Percentiles rank a stretch among this genome's conserved stretches.
Evolutionary conservation across 2,888 invertebrate species (phyloP).

Genomic region (Rosalia funebris): DNA sequence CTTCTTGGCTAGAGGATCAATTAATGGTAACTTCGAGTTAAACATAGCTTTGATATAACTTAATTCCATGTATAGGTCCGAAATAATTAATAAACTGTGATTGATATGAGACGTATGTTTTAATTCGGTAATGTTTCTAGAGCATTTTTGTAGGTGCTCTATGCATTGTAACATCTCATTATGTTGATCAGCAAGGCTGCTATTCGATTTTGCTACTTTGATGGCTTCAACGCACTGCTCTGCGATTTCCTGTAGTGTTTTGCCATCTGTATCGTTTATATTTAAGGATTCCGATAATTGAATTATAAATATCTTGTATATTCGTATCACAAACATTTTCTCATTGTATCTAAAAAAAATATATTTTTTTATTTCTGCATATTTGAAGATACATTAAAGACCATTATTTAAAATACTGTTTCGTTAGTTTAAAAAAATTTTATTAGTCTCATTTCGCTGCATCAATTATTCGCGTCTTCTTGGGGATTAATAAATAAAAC

Average conservation of each 20-base stretch:
- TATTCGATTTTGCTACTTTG: slow-evolving; percentile 24
- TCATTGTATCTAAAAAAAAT: slow-evolving; percentile 47
- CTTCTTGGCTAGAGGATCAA: slow-evolving; percentile 87
- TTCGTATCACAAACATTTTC: slow-evolving; percentile 38
- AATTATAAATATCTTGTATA: slow-evolving; percentile 41
- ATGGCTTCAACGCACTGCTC: slow-evolving; percentile 30
- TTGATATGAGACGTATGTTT: slow-evolving; percentile 26
- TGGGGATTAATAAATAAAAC: too few relatives aligned
- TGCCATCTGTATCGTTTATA: slow-evolving; percentile 16
- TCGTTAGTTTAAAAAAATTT: too few relatives aligned
- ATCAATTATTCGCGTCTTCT: too few relatives aligned
- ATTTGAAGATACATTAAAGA: too few relatives aligned
- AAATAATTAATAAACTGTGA: slow-evolving; percentile 41
- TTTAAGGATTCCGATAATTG: slow-evolving; percentile 35
- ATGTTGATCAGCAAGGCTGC: slow-evolving; percentile 27
- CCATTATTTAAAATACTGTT: too few relatives aligned
- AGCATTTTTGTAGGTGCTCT: slow-evolving; percentile 34
- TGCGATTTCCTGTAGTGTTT: slow-evolving; percentile 34
- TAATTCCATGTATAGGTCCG: slow-evolving; percentile 60
- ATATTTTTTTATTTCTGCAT: too few relatives aligned
- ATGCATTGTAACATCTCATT: slow-evolving; percentile 41
- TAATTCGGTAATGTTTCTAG: slow-evolving; percentile 24
- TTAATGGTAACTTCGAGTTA: slow-evolving; percentile 72
- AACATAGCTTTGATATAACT: slow-evolving; percentile 70
- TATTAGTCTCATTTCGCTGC: too few relatives aligned